Evolutionary conservation across 2,113 vertebrate species (phyloP).

Genomic region (Calidris pygmaea): DNA sequence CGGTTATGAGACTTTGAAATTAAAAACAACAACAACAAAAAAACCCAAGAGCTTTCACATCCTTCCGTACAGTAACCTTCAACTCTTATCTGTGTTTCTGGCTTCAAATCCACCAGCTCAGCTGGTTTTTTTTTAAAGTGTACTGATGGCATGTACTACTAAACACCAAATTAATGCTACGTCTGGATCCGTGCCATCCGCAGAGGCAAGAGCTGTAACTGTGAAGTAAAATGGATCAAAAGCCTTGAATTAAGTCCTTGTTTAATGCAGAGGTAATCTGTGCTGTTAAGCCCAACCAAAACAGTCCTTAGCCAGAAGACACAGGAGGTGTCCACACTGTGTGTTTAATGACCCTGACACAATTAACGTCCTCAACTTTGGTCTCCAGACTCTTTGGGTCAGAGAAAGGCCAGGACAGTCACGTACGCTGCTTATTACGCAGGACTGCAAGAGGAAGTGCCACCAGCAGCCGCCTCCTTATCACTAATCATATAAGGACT

Average conservation of each 20-base stretch:
- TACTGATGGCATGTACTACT: neutral
- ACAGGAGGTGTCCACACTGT: neutral
- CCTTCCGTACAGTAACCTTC: conserved; percentile 11
- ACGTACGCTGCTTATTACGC: rapidly evolving
- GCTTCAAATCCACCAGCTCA: conserved; percentile 6
- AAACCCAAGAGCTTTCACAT: neutral
- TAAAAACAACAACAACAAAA: neutral
- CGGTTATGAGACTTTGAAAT: neutral
- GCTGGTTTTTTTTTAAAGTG: neutral
- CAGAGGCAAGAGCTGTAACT: neutral
- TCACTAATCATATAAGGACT: rapidly evolving
- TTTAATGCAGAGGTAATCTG: conserved; percentile 24
- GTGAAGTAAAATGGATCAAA: conserved; percentile 4
- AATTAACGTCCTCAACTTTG: neutral
- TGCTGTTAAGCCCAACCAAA: neutral
- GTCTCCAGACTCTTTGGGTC: neutral
- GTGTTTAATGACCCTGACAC: neutral
- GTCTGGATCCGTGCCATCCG: neutral
- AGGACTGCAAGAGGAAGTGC: neutral
- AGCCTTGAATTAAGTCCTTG: conserved; percentile 27
- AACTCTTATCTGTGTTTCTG: conserved; percentile 8
- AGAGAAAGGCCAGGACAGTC: neutral
- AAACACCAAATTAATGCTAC: neutral
- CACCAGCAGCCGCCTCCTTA: neutral
- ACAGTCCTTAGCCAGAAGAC: neutral